A percentile compares a stretch with the other conserved stretches of the same genome.
These are phyloP conservation scores for Sylvilagus floridanus DNA, from an alignment of 2,797 vertebrate species.

Conservation along the genomic window DNA sequence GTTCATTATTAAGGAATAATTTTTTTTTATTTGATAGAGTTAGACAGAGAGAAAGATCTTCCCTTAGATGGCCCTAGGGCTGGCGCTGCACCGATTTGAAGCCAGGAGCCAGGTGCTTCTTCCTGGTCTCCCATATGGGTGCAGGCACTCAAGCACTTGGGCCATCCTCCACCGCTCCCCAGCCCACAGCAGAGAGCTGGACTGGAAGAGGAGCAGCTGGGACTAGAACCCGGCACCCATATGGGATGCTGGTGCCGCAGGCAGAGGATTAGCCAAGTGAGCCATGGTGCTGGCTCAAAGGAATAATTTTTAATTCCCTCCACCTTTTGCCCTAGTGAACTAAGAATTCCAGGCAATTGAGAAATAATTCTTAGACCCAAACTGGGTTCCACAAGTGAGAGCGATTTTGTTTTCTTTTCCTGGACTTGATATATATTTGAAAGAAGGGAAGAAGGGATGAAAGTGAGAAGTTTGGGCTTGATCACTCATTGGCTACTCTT, in stretches of 20 bases:
- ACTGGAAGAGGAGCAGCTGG: no score
- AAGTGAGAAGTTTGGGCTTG: neutral
- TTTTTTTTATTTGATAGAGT: constrained; percentile 21
- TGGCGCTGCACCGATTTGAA: no score
- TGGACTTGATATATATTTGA: neutral
- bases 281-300: neutral
- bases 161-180: no score
- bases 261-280: no score
- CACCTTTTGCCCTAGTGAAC: neutral
- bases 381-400: neutral
- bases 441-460: neutral
- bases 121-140: no score
- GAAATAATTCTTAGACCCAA: neutral
- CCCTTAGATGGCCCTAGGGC: no score
- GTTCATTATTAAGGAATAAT: constrained; percentile 19
- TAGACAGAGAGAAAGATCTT: no score
- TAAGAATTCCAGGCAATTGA: constrained; percentile 34
- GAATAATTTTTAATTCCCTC: constrained; percentile 37
- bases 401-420: neutral
- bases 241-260: no score
- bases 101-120: no score
- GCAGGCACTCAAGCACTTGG: no score
- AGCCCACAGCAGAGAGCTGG: no score
- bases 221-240: no score
- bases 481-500: neutral